Percentiles rank a stretch among this genome's conserved stretches.
These are phyloP conservation scores for Diarsia rubi DNA, from an alignment of 2,888 invertebrate species.

Conservation along the genomic window DNA sequence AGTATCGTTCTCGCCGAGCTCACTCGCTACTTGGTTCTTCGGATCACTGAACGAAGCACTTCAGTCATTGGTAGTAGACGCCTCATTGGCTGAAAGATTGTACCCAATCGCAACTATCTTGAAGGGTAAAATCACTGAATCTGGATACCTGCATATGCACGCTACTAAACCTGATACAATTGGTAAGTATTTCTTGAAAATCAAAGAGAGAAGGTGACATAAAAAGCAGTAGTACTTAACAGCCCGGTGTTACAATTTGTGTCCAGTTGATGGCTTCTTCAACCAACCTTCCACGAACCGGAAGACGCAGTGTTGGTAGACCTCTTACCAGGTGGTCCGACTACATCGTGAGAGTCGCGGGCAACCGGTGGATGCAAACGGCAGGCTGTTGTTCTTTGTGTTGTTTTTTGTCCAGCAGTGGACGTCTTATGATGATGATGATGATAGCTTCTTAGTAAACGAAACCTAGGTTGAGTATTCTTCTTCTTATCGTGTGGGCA, in stretches of 20 bases:
- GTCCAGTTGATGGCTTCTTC: no score
- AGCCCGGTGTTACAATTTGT: neutral
- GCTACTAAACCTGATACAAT: conserved; percentile 62
- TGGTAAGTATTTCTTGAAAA: conserved; percentile 45
- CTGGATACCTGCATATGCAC: conserved; percentile 60
- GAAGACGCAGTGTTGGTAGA: no score
- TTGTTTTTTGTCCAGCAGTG: no score
- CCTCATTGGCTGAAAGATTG: conserved; percentile 33
- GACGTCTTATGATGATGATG: no score
- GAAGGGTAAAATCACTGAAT: neutral
- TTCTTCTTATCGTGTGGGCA: no score
- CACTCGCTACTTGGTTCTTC: conserved; percentile 25
- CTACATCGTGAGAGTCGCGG: no score
- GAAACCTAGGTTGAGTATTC: neutral
- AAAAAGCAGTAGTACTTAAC: neutral
- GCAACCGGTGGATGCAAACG: no score
- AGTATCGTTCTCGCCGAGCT: conserved; percentile 12
- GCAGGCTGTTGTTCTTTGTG: no score
- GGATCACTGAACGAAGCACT: conserved; percentile 31
- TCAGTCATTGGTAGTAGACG: conserved; percentile 34
- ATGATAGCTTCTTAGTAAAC: neutral
- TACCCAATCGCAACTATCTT: conserved; percentile 48
- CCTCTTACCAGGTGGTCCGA: no score
- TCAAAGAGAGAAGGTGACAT: neutral
- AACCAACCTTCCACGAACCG: no score